Conservation (phyloP, 2,113 vertebrate species). For the Vulpes lagopus region DNA sequence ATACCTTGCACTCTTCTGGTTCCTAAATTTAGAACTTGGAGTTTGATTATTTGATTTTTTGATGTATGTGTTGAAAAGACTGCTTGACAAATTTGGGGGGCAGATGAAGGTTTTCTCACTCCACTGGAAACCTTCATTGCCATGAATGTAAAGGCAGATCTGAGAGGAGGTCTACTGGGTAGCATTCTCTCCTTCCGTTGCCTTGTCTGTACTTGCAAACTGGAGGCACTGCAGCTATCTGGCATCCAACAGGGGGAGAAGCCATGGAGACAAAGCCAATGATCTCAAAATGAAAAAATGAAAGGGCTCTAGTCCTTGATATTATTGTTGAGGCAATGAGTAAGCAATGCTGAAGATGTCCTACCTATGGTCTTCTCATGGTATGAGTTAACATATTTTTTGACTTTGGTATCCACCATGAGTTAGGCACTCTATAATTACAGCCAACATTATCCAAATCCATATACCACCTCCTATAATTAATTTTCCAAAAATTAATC, state of each 20-base stretch:
- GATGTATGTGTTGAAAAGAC: neutral
- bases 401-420: neutral
- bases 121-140: neutral
- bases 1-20: neutral
- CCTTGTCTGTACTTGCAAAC: neutral
- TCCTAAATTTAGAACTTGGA: neutral
- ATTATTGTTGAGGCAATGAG: neutral
- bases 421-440: neutral
- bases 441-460: neutral
- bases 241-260: neutral
- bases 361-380: neutral
- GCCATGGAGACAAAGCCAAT: neutral
- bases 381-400: neutral
- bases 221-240: neutral
- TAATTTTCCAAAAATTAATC: neutral
- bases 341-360: neutral
- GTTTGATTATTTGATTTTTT: constrained; percentile 1
- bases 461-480: neutral
- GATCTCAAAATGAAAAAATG: neutral
- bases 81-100: neutral
- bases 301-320: neutral
- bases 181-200: neutral
- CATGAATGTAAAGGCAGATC: neutral
- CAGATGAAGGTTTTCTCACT: neutral
- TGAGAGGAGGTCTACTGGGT: neutral